These are phyloP conservation scores for Lepisosteus osseus DNA, from an alignment of 2,113 vertebrate genomes.

Conservation along the genomic window DNA sequence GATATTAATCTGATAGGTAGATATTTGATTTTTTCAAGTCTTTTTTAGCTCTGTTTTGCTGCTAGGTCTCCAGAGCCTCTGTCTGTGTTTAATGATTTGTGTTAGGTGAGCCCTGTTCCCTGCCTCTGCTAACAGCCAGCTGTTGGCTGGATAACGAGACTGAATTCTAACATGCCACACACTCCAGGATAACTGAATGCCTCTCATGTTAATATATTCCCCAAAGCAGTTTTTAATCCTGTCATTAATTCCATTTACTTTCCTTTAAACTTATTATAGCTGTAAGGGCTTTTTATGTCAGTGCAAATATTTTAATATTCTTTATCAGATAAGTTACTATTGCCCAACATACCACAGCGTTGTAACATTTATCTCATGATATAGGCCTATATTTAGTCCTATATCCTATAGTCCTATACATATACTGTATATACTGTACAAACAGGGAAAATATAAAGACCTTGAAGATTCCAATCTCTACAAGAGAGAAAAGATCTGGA, in stretches of 20 bases:
- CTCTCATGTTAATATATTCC: conserved; percentile 28
- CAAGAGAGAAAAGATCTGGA: too few relatives aligned
- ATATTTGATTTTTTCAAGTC: too few relatives aligned
- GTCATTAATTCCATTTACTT: conserved; percentile 21
- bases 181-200: conserved; percentile 12
- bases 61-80: too few relatives aligned
- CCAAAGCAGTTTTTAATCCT: conserved; percentile 27
- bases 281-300: conserved; percentile 23
- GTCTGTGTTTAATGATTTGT: neutral
- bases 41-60: too few relatives aligned
- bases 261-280: conserved; percentile 29
- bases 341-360: conserved; percentile 2
- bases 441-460: too few relatives aligned
- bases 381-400: too few relatives aligned
- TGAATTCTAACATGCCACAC: too few relatives aligned
- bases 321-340: conserved; percentile 23
- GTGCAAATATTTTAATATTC: conserved; percentile 26
- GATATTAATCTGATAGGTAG: too few relatives aligned
- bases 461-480: too few relatives aligned
- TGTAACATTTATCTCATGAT: neutral
- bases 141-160: neutral
- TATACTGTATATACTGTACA: too few relatives aligned
- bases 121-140: neutral
- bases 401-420: too few relatives aligned
- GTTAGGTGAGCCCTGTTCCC: neutral